phyloP scores from a whole-genome alignment of 2,888 invertebrate genomes.

The Nomada goodeniana region DNA sequence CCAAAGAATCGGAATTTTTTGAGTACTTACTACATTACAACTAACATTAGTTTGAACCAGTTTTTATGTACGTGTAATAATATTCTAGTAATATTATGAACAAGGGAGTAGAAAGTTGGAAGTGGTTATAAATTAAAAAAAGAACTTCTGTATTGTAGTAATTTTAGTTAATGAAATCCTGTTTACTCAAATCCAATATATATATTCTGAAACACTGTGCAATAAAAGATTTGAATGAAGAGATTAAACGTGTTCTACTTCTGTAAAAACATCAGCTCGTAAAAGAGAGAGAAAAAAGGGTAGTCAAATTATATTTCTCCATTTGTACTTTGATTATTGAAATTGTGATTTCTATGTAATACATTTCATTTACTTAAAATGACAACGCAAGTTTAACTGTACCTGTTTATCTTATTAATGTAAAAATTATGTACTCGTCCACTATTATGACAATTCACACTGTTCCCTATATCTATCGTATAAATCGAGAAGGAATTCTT shows the following conservation, averaged over 20 bases:
- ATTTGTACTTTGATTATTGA: conserved; percentile 5
- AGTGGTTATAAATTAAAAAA: not conserved
- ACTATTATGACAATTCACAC: conserved; percentile 26
- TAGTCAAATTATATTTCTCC: not conserved
- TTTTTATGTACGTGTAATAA: too few species aligned
- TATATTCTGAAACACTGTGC: not conserved
- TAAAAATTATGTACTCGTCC: conserved; percentile 42
- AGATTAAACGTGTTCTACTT: not conserved
- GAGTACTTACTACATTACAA: conserved; percentile 36
- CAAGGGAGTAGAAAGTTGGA: too few species aligned
- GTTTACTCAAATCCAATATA: conserved; percentile 3
- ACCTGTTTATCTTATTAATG: conserved; percentile 34
- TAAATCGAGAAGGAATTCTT: conserved; percentile 33
- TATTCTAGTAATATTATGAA: too few species aligned
- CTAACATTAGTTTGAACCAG: not conserved
- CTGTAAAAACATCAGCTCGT: conserved; percentile 1
- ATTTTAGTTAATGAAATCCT: not conserved
- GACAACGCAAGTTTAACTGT: conserved; percentile 25
- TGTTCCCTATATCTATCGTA: conserved; percentile 28
- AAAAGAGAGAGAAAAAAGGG: not conserved
- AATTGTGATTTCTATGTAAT: not conserved
- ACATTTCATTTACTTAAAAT: conserved; percentile 13
- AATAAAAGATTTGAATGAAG: conserved; percentile 11
- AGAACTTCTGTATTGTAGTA: not conserved
- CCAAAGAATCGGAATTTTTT: conserved; percentile 13